Percentiles rank a stretch among this genome's conserved stretches.
Conservation (phyloP, 23 tunicate genomes). For the Ciona savignyi region DNA sequence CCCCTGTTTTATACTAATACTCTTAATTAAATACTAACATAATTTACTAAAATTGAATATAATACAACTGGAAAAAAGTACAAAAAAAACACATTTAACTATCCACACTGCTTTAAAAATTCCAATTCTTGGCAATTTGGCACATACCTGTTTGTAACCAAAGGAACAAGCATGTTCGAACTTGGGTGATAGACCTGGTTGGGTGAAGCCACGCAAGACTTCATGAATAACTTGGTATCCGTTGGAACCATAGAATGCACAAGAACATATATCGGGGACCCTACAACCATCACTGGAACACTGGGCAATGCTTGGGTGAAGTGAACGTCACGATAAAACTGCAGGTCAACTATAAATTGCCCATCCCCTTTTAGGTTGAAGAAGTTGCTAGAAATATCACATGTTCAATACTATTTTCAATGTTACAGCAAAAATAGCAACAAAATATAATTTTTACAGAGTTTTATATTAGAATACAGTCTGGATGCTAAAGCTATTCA, state of each 20-base stretch:
- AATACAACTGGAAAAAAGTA: too few relatives aligned
- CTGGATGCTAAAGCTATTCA: too few relatives aligned
- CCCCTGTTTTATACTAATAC: too few relatives aligned
- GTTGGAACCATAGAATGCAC: background rate
- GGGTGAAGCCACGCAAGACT: background rate
- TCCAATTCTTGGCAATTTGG: too few relatives aligned
- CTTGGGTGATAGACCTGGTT: background rate
- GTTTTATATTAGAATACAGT: too few relatives aligned
- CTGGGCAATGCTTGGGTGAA: background rate
- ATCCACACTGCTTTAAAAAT: too few relatives aligned
- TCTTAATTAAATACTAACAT: too few relatives aligned
- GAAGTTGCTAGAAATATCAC: background rate
- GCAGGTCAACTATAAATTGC: background rate
- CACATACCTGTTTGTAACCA: background rate
- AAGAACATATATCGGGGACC: background rate
- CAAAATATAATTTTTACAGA: too few relatives aligned
- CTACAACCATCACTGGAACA: background rate
- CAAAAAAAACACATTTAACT: too few relatives aligned
- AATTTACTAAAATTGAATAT: too few relatives aligned
- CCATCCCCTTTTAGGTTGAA: background rate
- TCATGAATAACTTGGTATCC: background rate
- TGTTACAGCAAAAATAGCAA: too few relatives aligned
- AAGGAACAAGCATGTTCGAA: background rate
- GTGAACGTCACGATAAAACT: background rate
- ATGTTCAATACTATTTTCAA: too few relatives aligned